Evolutionary conservation across 2,113 vertebrate species (phyloP).

Genomic region (Fukomys damarensis): DNA sequence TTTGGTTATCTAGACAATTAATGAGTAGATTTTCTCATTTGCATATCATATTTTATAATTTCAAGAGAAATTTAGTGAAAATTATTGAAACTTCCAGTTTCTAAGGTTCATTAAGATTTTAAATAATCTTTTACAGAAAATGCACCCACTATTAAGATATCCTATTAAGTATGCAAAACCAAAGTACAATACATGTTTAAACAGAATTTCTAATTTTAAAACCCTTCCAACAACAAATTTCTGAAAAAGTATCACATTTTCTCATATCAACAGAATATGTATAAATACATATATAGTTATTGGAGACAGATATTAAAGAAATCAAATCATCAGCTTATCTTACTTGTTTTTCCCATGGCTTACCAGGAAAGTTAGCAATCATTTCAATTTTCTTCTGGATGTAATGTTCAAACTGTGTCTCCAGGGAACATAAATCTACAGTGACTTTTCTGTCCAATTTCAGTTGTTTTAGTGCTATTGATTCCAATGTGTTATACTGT

Average conservation of each 20-base stretch:
- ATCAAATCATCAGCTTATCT: neutral
- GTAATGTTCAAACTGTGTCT: constrained; percentile 12
- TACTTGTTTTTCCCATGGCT: neutral
- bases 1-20: neutral
- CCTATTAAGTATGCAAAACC: neutral
- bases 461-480: constrained; percentile 3
- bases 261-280: neutral
- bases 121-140: neutral
- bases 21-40: neutral
- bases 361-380: neutral
- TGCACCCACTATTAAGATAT: neutral
- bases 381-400: constrained; percentile 44
- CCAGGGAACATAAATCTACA: constrained; percentile 9
- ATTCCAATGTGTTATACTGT: constrained; percentile 19
- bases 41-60: neutral
- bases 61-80: neutral
- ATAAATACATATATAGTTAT: neutral
- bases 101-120: neutral
- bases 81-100: neutral
- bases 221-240: neutral
- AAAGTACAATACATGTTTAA: neutral
- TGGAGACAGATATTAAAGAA: neutral
- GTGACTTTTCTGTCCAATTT: constrained; percentile 43
- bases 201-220: neutral
- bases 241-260: neutral